A percentile compares a stretch with the other conserved stretches of the same genome.
Conservation (phyloP, 92 coral and sea anemone species). For the Phymanthus crucifer region DNA sequence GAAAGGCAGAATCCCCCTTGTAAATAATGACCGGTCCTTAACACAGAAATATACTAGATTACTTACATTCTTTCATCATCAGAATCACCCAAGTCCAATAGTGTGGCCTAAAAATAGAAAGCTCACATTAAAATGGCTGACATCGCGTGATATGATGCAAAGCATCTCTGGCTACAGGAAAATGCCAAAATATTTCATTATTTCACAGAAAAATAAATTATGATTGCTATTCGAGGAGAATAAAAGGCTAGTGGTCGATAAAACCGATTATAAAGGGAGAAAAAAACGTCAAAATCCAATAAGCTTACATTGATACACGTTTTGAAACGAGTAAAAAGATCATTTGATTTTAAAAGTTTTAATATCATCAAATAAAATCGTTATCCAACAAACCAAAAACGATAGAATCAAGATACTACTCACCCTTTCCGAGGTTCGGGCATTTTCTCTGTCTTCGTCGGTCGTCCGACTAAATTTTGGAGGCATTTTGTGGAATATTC, state of each 20-base stretch:
- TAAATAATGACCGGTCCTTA: too few species aligned
- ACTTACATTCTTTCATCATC: conserved; percentile 91
- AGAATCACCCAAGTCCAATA: conserved; percentile 77
- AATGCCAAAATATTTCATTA: background rate
- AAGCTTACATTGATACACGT: background rate
- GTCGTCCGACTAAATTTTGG: conserved; percentile 74
- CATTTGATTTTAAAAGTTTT: background rate
- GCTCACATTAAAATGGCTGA: too few species aligned
- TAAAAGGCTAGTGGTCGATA: background rate
- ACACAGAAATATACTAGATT: background rate
- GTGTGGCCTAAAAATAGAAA: conserved; percentile 61
- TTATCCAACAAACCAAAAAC: background rate
- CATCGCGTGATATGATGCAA: background rate
- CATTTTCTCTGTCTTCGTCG: conserved; percentile 52
- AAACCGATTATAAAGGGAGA: background rate
- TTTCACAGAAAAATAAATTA: background rate
- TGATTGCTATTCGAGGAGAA: background rate
- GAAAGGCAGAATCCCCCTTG: background rate
- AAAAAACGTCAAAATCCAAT: too few species aligned
- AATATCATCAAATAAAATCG: too few species aligned
- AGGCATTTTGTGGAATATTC: conserved; percentile 48
- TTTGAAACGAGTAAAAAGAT: background rate
- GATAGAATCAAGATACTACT: conserved; percentile 13
- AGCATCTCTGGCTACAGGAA: background rate
- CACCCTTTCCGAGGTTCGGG: conserved; percentile 86